Conservation (phyloP, 2,888 invertebrate species). For the Catocala nupta region DNA sequence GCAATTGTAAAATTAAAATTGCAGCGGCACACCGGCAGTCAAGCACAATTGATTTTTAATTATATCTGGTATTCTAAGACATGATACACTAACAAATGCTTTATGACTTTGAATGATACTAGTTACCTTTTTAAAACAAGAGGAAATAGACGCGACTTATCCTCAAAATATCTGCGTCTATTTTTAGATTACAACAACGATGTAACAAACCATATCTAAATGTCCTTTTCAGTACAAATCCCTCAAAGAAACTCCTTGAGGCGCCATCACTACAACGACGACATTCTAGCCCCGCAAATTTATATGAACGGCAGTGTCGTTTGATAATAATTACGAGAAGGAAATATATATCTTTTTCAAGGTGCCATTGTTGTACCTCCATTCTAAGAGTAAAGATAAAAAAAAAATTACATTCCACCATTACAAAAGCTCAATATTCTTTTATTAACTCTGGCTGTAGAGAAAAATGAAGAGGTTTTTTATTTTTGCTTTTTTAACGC, state of each 20-base stretch:
- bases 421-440: conserved; percentile 42
- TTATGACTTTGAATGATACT: too few relatives aligned
- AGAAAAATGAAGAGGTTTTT: conserved; percentile 26
- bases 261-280: conserved; percentile 9
- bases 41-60: too few relatives aligned
- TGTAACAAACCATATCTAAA: background rate
- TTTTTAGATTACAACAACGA: too few relatives aligned
- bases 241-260: conserved; percentile 19
- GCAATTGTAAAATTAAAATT: too few relatives aligned
- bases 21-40: too few relatives aligned
- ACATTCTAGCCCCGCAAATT: conserved; percentile 24
- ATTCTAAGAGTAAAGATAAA: conserved; percentile 31
- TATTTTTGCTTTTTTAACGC: conserved; percentile 18
- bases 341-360: conserved; percentile 27
- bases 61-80: too few relatives aligned
- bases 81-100: too few relatives aligned
- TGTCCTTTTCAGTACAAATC: background rate
- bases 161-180: too few relatives aligned
- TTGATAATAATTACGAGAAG: conserved; percentile 40
- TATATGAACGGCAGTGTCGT: conserved; percentile 30
- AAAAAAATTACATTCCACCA: conserved; percentile 46
- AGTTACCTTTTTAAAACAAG: too few relatives aligned
- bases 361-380: conserved; percentile 29
- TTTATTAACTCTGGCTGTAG: conserved; percentile 40
- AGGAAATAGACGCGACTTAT: too few relatives aligned